phyloP scores from a whole-genome alignment of 2,113 vertebrate genomes.

The Petrocephalus microphthalmus region DNA sequence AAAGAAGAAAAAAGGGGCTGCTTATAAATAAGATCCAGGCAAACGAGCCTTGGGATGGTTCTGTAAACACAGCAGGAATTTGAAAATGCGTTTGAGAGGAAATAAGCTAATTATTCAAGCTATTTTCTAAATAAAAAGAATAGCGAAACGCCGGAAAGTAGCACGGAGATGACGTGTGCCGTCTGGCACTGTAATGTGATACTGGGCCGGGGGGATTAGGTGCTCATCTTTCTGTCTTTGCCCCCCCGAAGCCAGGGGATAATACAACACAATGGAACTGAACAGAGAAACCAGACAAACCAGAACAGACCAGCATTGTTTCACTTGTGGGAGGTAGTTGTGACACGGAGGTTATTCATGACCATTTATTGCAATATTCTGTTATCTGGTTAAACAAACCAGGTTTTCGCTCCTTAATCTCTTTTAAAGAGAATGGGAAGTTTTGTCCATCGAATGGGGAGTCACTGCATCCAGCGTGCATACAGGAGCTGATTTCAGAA shows the following conservation, averaged over 20 bases:
- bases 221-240: neutral
- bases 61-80: neutral
- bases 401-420: neutral
- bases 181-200: neutral
- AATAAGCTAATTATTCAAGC: neutral
- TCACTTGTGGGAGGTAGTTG: neutral
- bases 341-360: neutral
- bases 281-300: constrained; percentile 5
- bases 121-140: neutral
- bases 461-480: neutral
- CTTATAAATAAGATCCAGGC: neutral
- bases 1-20: neutral
- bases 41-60: neutral
- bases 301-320: neutral
- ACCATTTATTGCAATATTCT: neutral
- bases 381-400: neutral
- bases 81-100: neutral
- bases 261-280: neutral
- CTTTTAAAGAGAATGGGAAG: neutral
- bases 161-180: neutral
- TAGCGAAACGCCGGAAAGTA: neutral
- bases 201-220: neutral
- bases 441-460: neutral
- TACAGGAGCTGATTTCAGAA: neutral
- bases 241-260: neutral